Percentiles rank a stretch among this genome's conserved stretches.
These are phyloP conservation scores for Dysmachus trigonus DNA, from an alignment of 2,888 invertebrate species.

Conservation along the genomic window DNA sequence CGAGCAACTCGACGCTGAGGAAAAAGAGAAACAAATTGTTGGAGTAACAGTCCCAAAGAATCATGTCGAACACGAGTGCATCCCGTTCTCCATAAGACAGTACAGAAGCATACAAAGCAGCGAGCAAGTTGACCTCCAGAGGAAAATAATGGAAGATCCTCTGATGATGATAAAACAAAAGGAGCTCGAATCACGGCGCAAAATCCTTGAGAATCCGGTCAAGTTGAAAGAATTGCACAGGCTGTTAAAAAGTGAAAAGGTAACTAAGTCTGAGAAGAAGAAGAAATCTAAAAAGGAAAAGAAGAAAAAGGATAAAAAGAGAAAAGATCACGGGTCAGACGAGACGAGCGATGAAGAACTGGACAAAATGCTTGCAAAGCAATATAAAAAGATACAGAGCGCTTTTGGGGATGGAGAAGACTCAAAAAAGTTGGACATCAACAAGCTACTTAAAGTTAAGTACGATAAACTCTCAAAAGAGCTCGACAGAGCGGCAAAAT, in stretches of 20 bases:
- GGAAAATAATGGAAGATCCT: conserved; percentile 94
- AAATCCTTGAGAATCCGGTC: conserved; percentile 89
- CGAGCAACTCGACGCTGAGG: conserved; percentile 71
- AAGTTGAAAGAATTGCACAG: conserved; percentile 87
- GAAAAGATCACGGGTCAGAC: background rate
- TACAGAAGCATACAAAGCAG: conserved; percentile 65
- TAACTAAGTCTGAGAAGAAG: conserved; percentile 59
- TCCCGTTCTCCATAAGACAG: conserved; percentile 76
- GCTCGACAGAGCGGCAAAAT: conserved; percentile 58
- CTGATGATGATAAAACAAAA: conserved; percentile 87
- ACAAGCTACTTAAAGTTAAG: conserved; percentile 60
- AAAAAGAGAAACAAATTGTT: conserved; percentile 62
- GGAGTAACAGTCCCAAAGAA: conserved; percentile 68
- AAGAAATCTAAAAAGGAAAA: conserved; percentile 54
- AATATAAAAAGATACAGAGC: conserved; percentile 73
- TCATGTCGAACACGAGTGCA: conserved; percentile 78
- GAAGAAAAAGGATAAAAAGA: conserved; percentile 52
- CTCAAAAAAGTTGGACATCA: conserved; percentile 57
- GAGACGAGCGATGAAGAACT: conserved; percentile 65
- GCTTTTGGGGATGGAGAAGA: conserved; percentile 56
- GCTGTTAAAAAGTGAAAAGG: conserved; percentile 73
- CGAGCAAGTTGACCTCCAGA: conserved; percentile 83
- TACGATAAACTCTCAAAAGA: conserved; percentile 62
- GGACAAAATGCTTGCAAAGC: conserved; percentile 75
- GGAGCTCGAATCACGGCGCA: conserved; percentile 86